Evolutionary conservation across 2,113 vertebrate species (phyloP), one percentile per base, ranked within the genome.

Genomic region (Nettapus auritus): DNA sequence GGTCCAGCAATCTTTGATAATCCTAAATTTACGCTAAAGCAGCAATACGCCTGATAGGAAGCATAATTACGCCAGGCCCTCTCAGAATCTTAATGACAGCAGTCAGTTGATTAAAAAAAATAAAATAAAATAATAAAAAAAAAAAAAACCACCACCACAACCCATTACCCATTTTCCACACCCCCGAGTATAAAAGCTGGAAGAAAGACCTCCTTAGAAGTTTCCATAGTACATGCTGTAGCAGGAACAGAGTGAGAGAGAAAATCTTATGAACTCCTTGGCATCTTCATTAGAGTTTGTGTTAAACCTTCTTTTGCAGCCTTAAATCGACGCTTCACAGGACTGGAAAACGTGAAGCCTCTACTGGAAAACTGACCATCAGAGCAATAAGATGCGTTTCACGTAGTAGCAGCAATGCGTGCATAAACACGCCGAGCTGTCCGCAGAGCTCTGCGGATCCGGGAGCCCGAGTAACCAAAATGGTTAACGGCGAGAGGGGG

Each of bases 341-440:
- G 8, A 40, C 46, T 42, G 15, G 5, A 71, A 89, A 88, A 80
- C 0, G 7, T 3, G 0, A 0, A 53, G 3, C 22, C 7, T 69
- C 33, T 40, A 21, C 20, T n/a, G 13, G 8, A 67, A 82, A 81
- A 53, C 13, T 19, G 4, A 59, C 9, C 33, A 13, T 14, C 4
- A 15, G 4, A 48, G 3, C 5, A 75, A 52, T 8, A 1, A 42
- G 67, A 67, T 0, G 2, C 8, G 15, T 38, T 36, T 50, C 14
- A 26, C 1, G 8, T 0, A 67, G 3, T 6, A 50, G 6, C 3
- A 36, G 11, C 0, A n/a, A n/a, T n/a, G 3, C 2, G 11, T 3
- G 3, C 5, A 31, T 14, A 44, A 42, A 50, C 8, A 67, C 33
- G 42, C 56, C 34, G 77, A 28, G 4, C 16, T 33, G 21, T 63